A percentile compares a stretch with the other conserved stretches of the same genome.
Evolutionary conservation across 2,797 vertebrate genomes (phyloP).

Genomic region (Fistularia commersonii): DNA sequence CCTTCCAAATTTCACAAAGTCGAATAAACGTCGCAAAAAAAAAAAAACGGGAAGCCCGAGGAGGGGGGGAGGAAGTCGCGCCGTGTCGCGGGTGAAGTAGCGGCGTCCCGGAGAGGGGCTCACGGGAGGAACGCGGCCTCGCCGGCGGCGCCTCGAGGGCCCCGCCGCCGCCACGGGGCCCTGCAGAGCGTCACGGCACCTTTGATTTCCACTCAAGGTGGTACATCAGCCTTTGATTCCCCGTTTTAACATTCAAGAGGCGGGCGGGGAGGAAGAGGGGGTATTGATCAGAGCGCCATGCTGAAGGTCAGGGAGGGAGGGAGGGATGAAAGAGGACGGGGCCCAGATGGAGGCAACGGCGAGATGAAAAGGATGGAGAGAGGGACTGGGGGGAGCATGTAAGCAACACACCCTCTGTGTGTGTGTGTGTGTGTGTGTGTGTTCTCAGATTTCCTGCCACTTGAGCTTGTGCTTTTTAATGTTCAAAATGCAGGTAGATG

Average conservation of each 20-base stretch:
- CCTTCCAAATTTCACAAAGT: too few relatives aligned
- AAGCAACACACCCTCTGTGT: constrained; percentile 33
- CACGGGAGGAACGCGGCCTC: too few relatives aligned
- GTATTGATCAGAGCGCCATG: constrained; percentile 85
- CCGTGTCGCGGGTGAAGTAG: too few relatives aligned
- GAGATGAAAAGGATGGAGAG: constrained; percentile 65
- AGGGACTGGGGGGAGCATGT: constrained; percentile 56
- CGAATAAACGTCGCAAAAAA: too few relatives aligned
- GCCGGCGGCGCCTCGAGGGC: too few relatives aligned
- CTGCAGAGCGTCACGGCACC: constrained; percentile 82
- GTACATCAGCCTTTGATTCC: constrained; percentile 95
- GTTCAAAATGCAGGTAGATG: constrained; percentile 68
- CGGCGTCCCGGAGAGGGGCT: too few relatives aligned
- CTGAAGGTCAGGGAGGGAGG: constrained; percentile 84
- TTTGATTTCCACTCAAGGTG: constrained; percentile 97
- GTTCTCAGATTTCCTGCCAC: constrained; percentile 59
- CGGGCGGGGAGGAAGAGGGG: constrained; percentile 82
- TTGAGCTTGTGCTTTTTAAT: constrained; percentile 67
- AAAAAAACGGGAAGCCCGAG: too few relatives aligned
- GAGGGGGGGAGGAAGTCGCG: too few relatives aligned
- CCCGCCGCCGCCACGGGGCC: constrained; percentile 50
- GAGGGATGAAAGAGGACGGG: constrained; percentile 58
- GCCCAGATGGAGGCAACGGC: constrained; percentile 44
- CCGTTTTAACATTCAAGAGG: constrained; percentile 84
- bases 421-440: constrained; percentile 33